Evolutionary conservation across 2,797 vertebrate species (phyloP).

Genomic region (Selene dorsalis): DNA sequence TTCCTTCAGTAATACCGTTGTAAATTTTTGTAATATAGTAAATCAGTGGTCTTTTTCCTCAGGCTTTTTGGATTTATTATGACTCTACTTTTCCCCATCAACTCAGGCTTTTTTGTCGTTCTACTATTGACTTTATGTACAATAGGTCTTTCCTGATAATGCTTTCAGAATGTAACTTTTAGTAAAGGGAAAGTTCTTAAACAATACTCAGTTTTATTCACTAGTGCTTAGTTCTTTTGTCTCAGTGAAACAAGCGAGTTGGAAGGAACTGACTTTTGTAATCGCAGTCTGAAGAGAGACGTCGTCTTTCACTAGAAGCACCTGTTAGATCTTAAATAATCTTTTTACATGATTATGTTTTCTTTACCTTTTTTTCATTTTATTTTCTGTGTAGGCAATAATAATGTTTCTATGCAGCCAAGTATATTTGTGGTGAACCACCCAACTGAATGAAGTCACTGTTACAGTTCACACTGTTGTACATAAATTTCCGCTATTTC

Average conservation of each 20-base stretch:
- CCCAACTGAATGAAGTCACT: conserved; percentile 90
- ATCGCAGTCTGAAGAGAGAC: conserved; percentile 68
- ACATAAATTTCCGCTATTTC: conserved; percentile 95
- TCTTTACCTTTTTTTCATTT: conserved; percentile 56
- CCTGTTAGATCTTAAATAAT: conserved; percentile 78
- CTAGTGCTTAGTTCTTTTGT: conserved; percentile 73
- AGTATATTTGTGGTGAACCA: conserved; percentile 91
- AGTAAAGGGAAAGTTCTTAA: conserved; percentile 87
- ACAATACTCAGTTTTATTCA: conserved; percentile 76
- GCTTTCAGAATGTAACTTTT: conserved; percentile 92
- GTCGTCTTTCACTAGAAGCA: conserved; percentile 71
- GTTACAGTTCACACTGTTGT: conserved; percentile 95
- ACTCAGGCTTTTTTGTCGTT: conserved; percentile 93
- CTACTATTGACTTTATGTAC: conserved; percentile 88
- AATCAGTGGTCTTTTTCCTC: conserved; percentile 93
- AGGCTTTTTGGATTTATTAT: conserved; percentile 91
- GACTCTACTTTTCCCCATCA: conserved; percentile 89
- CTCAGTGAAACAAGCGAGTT: conserved; percentile 75
- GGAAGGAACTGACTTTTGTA: conserved; percentile 76
- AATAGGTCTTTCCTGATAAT: conserved; percentile 83
- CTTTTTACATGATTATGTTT: conserved; percentile 76
- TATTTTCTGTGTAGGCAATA: conserved; percentile 92
- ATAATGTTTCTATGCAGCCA: conserved; percentile 98
- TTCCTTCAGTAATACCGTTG: conserved; percentile 88
- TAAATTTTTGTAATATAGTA: conserved; percentile 98